Conservation (phyloP, 2,888 invertebrate species). For the Agrochola litura region DNA sequence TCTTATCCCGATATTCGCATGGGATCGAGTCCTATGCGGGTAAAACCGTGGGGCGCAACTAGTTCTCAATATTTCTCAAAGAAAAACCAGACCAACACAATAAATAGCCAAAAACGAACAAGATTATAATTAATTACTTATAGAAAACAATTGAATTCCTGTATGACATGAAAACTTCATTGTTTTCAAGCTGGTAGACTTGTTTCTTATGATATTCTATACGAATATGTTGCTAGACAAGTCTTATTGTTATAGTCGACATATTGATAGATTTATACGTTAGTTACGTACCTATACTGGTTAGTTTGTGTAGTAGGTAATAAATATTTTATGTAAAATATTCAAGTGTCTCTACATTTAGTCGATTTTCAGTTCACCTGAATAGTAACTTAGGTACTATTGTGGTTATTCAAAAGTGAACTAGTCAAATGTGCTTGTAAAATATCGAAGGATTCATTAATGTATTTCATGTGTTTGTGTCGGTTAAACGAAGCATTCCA, state of each 20-base stretch:
- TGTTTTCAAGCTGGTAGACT: slow-evolving; percentile 27
- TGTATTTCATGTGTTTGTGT: background rate
- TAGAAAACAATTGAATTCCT: slow-evolving; percentile 62
- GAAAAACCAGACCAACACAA: background rate
- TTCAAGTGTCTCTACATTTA: background rate
- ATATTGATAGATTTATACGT: slow-evolving; percentile 53
- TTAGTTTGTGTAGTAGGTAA: background rate
- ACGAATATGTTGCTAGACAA: slow-evolving; percentile 2
- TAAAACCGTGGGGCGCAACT: too few species aligned
- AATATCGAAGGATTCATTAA: background rate
- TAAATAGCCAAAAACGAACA: slow-evolving; percentile 21
- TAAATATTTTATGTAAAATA: background rate
- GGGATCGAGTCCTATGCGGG: too few species aligned
- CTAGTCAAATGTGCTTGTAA: background rate
- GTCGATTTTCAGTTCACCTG: background rate
- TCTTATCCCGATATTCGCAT: too few species aligned
- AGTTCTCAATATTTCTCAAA: background rate
- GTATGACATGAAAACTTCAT: slow-evolving; percentile 46
- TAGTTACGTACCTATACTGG: background rate
- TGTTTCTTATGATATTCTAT: slow-evolving; percentile 44
- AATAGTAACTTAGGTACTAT: background rate
- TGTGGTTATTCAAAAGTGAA: background rate
- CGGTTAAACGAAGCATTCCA: background rate
- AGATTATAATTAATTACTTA: slow-evolving; percentile 37
- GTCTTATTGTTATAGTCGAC: slow-evolving; percentile 26